Base-by-base conservation (phyloP, 2,888 invertebrate genomes). In the Mystacides longicornis region DNA sequence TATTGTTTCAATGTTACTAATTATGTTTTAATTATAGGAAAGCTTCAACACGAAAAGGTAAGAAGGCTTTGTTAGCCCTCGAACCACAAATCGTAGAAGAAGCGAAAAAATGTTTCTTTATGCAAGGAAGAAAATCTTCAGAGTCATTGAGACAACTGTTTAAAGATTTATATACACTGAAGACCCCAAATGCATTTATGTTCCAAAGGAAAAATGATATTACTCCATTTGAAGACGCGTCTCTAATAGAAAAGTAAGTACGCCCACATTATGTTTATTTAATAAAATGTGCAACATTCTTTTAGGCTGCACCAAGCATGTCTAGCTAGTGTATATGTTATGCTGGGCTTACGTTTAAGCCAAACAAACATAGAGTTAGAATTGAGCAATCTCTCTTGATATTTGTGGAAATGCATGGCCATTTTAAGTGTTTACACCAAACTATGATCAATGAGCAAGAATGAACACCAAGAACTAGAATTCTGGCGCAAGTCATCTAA, bases 31-130 rank as follows among this genome's bases (percentile, higher is more conserved):
- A 33, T 57, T 77, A 2, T 70, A 94, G 93, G 62, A 94, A 94
- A 78, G 90, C 95, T 0, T 89, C 85, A 64, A 93, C 93, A 49
- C 87, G 88, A 48, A 87, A 83, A 69, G 94, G 93, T 19, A 96
- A 95, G 70, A 86, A 89, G 65, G 83, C 87, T 16, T 72, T 98
- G 51, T 74, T 87, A 52, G 83, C 86, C 11, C 82, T 85, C 62
- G 94, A 90, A 66, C 90, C 97, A 0, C 92, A 96, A 70, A 71
- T 95, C 1, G 79, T 90, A 57, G 98, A 98, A 78, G 88, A 90
- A 64, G 80, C 86, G 0, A 96, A 97, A 67, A 84, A 81, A 65
- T 82, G 89, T 47, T 69, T 97, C 60, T 90, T 94, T 66, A 77
- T 96, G 23, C 87, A 88, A 69, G 97, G 95, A 19, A 82, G 87